A percentile compares a stretch with the other conserved stretches of the same genome.
These are phyloP conservation scores for Drosophila colorata DNA, from an alignment of 2,888 invertebrate species.

Conservation along the genomic window DNA sequence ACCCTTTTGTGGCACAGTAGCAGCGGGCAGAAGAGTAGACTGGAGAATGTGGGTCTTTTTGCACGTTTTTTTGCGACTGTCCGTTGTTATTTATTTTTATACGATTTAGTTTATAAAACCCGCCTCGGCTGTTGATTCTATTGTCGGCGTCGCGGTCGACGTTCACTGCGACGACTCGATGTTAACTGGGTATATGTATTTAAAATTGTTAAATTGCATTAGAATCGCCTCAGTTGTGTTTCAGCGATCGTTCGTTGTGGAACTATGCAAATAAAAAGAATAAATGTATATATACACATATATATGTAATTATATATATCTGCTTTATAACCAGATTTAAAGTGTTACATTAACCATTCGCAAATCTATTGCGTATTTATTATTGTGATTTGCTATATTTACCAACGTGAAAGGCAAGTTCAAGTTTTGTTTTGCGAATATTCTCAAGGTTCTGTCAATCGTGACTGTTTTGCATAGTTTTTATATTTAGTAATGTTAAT, in stretches of 20 bases:
- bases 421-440: conserved; percentile 33
- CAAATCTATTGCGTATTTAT: conserved; percentile 44
- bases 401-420: conserved; percentile 47
- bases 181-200: conserved; percentile 44
- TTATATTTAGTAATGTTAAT: background rate
- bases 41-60: conserved; percentile 57
- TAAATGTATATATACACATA: background rate
- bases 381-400: conserved; percentile 14
- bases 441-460: conserved; percentile 34
- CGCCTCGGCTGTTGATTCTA: conserved; percentile 19
- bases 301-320: background rate
- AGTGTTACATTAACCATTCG: conserved; percentile 18
- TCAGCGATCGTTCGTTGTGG: conserved; percentile 65
- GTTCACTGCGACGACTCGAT: conserved; percentile 11
- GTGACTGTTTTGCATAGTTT: background rate
- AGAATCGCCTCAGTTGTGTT: conserved; percentile 57
- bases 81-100: conserved; percentile 16
- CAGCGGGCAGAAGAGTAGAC: background rate
- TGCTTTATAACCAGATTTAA: background rate
- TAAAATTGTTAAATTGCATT: conserved; percentile 56
- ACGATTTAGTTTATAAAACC: conserved; percentile 25
- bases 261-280: conserved; percentile 14
- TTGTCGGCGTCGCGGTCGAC: conserved; percentile 12
- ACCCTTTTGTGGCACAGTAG: background rate
- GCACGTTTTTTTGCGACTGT: conserved; percentile 50